Evolutionary conservation across 2,113 vertebrate species (phyloP).

Genomic region (Hippocampus barbouri): DNA sequence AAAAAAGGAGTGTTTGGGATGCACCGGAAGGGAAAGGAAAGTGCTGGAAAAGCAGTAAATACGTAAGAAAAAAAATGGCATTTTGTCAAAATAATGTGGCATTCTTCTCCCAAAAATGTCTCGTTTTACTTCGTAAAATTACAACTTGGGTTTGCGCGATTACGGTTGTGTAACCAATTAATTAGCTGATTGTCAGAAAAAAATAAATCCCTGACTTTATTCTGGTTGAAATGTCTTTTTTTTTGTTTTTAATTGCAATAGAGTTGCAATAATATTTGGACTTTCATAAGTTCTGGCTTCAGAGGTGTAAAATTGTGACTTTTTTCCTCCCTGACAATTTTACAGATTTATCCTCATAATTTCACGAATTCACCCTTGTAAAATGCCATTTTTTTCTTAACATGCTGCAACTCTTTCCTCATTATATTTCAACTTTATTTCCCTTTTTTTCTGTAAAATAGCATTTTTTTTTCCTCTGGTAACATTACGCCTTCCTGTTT

Average conservation of each 20-base stretch:
- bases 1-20: not conserved
- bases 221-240: too few relatives aligned
- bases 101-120: too few relatives aligned
- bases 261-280: too few relatives aligned
- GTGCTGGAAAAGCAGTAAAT: not conserved
- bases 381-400: not conserved
- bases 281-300: too few relatives aligned
- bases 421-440: not conserved
- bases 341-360: not conserved
- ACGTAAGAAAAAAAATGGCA: not conserved
- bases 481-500: not conserved
- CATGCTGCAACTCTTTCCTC: not conserved
- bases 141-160: too few relatives aligned
- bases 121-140: too few relatives aligned
- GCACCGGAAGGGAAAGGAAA: not conserved
- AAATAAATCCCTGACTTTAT: too few relatives aligned
- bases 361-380: not conserved
- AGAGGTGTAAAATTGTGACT: too few relatives aligned
- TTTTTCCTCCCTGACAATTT: not conserved
- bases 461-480: not conserved
- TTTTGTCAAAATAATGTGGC: too few relatives aligned
- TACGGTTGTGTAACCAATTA: too few relatives aligned
- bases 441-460: not conserved
- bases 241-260: too few relatives aligned
- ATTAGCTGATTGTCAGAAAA: too few relatives aligned